Base-by-base conservation (phyloP, 1,140 invertebrate genomes). In the Brachystomella parvula region DNA sequence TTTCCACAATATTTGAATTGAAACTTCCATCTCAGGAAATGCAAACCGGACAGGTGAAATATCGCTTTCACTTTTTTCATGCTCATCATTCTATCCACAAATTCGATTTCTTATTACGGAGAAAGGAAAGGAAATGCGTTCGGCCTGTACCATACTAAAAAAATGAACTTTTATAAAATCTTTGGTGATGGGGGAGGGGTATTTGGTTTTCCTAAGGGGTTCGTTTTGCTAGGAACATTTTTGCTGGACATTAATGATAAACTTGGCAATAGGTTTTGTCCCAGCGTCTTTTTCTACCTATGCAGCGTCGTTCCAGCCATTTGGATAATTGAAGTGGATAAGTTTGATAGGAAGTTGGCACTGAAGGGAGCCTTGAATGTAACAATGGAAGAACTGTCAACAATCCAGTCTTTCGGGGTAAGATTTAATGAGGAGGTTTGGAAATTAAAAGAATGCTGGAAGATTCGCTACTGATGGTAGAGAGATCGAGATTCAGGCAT, bases 241-340 rank as follows among this genome's bases (percentile, higher is more conserved):
- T n/a, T n/a, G n/a, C n/a, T n/a, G n/a, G n/a, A n/a, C n/a, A n/a
- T n/a, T n/a, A n/a, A n/a, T n/a, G n/a, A n/a, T n/a, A n/a, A 17
- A n/a, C n/a, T n/a, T n/a, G n/a, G n/a, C 57, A 15, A 6, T 71
- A 91, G 89, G 89, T 91, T 92, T 78, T 92, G 89, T 72, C 89
- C 89, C 24, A 90, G 88, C 1, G 89, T 92, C 0, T 91, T 91
- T 78, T 80, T 91, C 19, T 91, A 91, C 73, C 78, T 91, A 29
- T 85, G 84, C 44, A 87, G 87, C 73, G 86, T 90, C 53, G 88
- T 91, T 1, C 89, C 89, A 0, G 86, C 89, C 9, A 91, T 91
- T 76, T 91, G 89, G 89, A 79, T 92, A 1, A 76, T 92, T 56
- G 89, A 92, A 76, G 78, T 92, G 60, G 88, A 91, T 73, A 90